Base-by-base conservation (phyloP, 2,888 invertebrate species). In the Adelognathus sp. region DNA sequence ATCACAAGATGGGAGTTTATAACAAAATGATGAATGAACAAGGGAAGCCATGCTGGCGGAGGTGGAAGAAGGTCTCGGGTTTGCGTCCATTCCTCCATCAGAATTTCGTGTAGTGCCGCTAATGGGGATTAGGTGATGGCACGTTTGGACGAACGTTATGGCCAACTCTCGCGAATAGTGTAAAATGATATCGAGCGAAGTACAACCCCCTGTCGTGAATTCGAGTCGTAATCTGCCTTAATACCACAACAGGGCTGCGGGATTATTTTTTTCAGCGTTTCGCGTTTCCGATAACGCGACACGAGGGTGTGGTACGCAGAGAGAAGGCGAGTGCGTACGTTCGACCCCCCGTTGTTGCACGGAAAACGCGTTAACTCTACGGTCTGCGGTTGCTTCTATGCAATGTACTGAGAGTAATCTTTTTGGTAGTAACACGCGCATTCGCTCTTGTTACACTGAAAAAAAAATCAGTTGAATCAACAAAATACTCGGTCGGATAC, bases 31-130 rank as follows among this genome's bases (percentile, higher is more conserved):
- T 70, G 46, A 79, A 79, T 54, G 78, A 74, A 33, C 46, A n/a
- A 33, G n/a, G 11, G 18, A 11, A 31, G 46, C 6, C 31, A 11
- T 9, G 18, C 46, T 3, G 29, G n/a, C 11, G 24, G 7, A 56
- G 44, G 7, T 64, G n/a, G n/a, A 14, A 36, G 21, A 11, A 14
- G 60, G 39, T 52, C 56, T 52, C 29, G 67, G 67, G 50, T 27
- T 39, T 56, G 41, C 44, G 60, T 54, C 67, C 63, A 63, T 72
- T 80, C 82, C 82, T 82, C 75, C 61, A 73, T 75, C 78, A 82
- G 81, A 84, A 84, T 85, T 85, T 84, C 83, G 81, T 74, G 83
- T 85, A 87, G 87, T 87, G 85, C 83, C 67, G 82, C 84, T 87
- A 86, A 87, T 86, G 85, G 86, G 82, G 81, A 81, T 82, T 81